These are phyloP conservation scores for Paelopatides confundens DNA, from an alignment of 53 echinoderm and acorn worm genomes.

Conservation along the genomic window DNA sequence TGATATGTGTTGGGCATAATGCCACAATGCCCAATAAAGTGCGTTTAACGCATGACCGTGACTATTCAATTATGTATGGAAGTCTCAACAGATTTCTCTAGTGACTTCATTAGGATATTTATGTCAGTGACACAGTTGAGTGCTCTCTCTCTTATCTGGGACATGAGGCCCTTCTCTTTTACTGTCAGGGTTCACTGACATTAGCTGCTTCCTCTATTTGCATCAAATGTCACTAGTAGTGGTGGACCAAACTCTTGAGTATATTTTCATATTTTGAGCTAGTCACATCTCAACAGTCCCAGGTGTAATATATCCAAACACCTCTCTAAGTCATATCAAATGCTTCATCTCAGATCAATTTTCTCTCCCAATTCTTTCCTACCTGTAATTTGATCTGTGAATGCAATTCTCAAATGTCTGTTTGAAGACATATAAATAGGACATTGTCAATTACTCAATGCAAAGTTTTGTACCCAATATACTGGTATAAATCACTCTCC, in stretches of 20 bases:
- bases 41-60: background rate
- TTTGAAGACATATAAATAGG: background rate
- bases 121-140: background rate
- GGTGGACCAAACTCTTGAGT: background rate
- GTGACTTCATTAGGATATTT: background rate
- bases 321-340: slow-evolving; percentile 8
- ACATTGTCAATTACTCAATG: background rate
- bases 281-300: background rate
- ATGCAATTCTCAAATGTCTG: background rate
- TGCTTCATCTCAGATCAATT: slow-evolving; percentile 3
- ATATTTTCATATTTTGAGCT: background rate
- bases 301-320: background rate
- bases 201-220: background rate
- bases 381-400: slow-evolving; percentile 3
- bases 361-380: background rate
- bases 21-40: too few relatives aligned
- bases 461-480: background rate
- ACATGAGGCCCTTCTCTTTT: background rate
- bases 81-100: background rate
- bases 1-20: too few relatives aligned
- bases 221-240: slow-evolving; percentile 8
- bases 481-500: background rate
- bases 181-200: background rate
- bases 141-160: background rate
- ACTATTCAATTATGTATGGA: background rate